Conservation (phyloP, 2,888 invertebrate genomes). For the Melipona bicolor region DNA sequence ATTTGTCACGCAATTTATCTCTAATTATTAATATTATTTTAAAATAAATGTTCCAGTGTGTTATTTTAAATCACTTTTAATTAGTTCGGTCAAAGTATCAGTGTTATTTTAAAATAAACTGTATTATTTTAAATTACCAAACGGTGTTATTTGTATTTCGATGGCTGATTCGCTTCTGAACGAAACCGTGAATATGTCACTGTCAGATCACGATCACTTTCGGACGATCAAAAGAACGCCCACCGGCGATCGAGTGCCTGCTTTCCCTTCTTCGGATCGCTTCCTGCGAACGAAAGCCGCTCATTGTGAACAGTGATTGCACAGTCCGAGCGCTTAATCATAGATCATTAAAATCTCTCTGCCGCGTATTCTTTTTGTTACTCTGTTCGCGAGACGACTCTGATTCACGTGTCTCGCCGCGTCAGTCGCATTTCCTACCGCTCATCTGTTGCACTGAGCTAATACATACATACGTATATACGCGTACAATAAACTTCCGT, state of each 20-base stretch:
- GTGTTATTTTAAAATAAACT: no score
- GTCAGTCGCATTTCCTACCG: neutral
- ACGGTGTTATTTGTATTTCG: neutral
- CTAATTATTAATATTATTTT: no score
- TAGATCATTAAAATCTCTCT: conserved; percentile 14
- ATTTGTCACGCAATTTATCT: no score
- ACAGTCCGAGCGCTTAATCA: conserved; percentile 19
- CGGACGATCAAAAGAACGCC: conserved; percentile 25
- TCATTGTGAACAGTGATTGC: conserved; percentile 9
- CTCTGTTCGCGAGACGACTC: neutral
- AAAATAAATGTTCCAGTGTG: no score
- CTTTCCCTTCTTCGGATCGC: conserved; percentile 28
- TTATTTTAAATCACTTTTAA: no score
- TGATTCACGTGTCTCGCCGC: neutral
- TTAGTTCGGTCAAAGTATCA: no score
- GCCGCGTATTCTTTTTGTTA: neutral
- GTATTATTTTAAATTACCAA: no score
- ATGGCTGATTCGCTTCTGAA: neutral
- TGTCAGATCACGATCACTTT: conserved; percentile 18
- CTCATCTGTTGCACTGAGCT: neutral
- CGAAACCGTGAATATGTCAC: neutral
- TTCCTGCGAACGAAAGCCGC: neutral
- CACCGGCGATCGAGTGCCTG: conserved; percentile 18
- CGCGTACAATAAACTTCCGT: neutral
- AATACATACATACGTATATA: neutral